Evolutionary conservation across 2,113 vertebrate species (phyloP), one percentile per base, ranked within the genome.

Genomic region (Gopherus flavomarginatus): DNA sequence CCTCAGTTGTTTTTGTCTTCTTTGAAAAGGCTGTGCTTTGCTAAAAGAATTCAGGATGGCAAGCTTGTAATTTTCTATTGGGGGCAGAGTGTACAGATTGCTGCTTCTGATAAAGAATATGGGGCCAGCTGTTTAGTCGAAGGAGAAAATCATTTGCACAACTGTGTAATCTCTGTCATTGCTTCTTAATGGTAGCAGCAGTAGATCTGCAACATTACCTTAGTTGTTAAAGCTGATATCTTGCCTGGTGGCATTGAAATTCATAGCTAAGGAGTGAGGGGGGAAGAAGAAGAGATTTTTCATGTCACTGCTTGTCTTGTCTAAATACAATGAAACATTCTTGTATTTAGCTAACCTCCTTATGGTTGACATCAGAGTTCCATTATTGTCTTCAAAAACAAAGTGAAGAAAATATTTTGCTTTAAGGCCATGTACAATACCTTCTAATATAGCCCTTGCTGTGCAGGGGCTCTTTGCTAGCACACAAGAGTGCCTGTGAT

Each of bases 321-420:
- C 1, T 0, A 1, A 81, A 77, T 49, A 35, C 59, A 44, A 31
- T 84, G 88, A 89, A 81, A 87, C 91, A 96, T 95, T 81, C 93
- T 94, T 82, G 11, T 69, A 50, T 9, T 54, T 81, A 90, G 53
- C 21, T 65, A n/a, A 59, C 85, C 88, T 96, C 54, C 47, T 11
- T 11, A 38, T 29, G 21, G 86, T 77, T 54, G 42, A 31, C 38
- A 59, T 38, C 86, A 75, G 87, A 50, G 77, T 31, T 83, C 17
- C 57, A 83, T 86, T 80, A 92, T 54, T 85, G 19, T 38, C 65
- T 72, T 72, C 65, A 22, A 38, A 72, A 72, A 38, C 16, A 21
- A 69, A n/a, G 62, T 89, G 94, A 96, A 96, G 88, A 89, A 92
- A 93, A 57, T 0, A 2, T 82, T 83, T 85, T 86, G 72, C 42